These are phyloP conservation scores for Altica lythri DNA, from an alignment of 2,888 invertebrate species.

Conservation along the genomic window DNA sequence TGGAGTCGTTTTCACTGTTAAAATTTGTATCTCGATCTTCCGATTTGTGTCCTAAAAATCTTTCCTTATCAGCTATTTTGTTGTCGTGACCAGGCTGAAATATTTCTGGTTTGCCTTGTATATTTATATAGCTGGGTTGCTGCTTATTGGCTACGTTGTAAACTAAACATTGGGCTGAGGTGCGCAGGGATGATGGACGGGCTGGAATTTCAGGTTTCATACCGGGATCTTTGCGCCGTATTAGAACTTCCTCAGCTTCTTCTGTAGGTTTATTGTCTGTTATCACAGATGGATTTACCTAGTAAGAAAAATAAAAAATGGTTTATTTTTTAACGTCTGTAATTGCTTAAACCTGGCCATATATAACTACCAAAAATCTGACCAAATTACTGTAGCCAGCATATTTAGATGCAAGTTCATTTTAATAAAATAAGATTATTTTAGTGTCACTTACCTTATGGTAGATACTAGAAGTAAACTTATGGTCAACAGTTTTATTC, in stretches of 20 bases:
- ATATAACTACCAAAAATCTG: no score
- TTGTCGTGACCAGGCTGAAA: slow-evolving; percentile 53
- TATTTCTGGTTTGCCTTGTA: slow-evolving; percentile 47
- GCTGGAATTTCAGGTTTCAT: slow-evolving; percentile 80
- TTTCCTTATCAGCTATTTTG: slow-evolving; percentile 55
- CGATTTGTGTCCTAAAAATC: slow-evolving; percentile 51
- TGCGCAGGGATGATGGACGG: slow-evolving; percentile 72
- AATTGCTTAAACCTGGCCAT: no score
- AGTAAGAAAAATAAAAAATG: neutral
- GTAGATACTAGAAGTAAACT: slow-evolving; percentile 26
- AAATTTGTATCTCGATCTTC: slow-evolving; percentile 18
- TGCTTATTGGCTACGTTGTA: slow-evolving; percentile 74
- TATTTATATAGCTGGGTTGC: slow-evolving; percentile 64
- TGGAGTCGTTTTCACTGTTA: slow-evolving; percentile 11
- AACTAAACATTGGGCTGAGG: slow-evolving; percentile 67
- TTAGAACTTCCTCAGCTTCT: slow-evolving; percentile 55
- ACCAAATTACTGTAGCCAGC: no score
- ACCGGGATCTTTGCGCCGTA: slow-evolving; percentile 56
- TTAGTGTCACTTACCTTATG: slow-evolving; percentile 18
- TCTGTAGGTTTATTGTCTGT: slow-evolving; percentile 26
- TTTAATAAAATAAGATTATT: no score
- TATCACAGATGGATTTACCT: slow-evolving; percentile 20
- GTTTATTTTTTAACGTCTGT: neutral
- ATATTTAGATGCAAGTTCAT: no score
- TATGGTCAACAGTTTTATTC: slow-evolving; percentile 11